A percentile compares a stretch with the other conserved stretches of the same genome.
phyloP scores from a whole-genome alignment of 2,113 vertebrate genomes.

The Boleophthalmus pectinirostris region DNA sequence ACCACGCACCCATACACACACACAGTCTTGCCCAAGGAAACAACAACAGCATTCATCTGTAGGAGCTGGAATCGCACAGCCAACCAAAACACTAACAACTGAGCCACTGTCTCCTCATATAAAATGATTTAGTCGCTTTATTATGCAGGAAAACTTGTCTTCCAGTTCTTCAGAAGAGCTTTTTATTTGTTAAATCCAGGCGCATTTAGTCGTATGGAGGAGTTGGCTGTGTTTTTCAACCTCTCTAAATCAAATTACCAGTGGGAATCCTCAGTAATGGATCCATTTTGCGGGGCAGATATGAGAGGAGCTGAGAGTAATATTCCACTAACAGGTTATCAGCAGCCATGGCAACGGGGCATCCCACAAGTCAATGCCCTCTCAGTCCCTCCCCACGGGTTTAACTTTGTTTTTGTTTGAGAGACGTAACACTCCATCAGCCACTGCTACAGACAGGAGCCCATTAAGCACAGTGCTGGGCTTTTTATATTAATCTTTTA shows the following conservation, averaged over 20 bases:
- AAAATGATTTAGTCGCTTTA: too few species aligned
- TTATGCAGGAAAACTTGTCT: too few species aligned
- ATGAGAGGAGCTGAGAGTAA: constrained; percentile 6
- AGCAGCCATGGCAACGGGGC: constrained; percentile 18
- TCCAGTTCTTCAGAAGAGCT: too few species aligned
- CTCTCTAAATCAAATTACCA: constrained; percentile 2
- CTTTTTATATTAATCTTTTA: neutral
- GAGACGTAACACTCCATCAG: constrained; percentile 63
- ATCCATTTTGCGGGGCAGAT: neutral
- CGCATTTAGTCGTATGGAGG: neutral
- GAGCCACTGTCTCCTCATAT: too few species aligned
- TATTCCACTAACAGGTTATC: constrained; percentile 30
- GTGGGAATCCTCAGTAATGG: constrained; percentile 1
- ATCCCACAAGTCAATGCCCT: constrained; percentile 62
- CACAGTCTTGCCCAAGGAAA: too few species aligned
- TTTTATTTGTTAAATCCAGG: too few species aligned
- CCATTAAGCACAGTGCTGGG: constrained; percentile 45
- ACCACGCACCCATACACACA: too few species aligned
- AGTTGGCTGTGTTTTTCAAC: neutral
- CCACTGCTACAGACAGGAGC: constrained; percentile 54
- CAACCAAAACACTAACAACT: too few species aligned
- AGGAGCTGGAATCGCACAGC: too few species aligned
- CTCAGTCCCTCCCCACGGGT: constrained; percentile 17
- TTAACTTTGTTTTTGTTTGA: constrained; percentile 32
- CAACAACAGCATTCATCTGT: too few species aligned